Evolutionary conservation across 2,797 vertebrate genomes (phyloP), one percentile per base, ranked within the genome.

Genomic region (Crocidura indochinensis): DNA sequence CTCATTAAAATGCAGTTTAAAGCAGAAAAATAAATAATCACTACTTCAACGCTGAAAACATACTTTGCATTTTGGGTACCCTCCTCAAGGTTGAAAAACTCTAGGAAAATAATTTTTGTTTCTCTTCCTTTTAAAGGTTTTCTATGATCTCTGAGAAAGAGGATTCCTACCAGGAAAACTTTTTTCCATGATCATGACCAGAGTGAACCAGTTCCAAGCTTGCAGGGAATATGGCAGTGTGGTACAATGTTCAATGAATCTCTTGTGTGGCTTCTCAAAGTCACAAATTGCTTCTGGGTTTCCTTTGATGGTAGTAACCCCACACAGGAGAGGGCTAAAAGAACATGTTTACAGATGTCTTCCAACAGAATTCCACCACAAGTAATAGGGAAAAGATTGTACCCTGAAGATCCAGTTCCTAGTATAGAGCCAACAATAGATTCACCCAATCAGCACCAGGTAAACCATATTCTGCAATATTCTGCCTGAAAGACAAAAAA

Each of bases 1-100:
- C n/a, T 96, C 87, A 87, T 60, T 92, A 84, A 67, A 89, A 88
- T 80, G 87, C 20, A 96, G 69, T 88, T 88, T 53, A 60, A 78
- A 81, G 17, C 44, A 56, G 76, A 90, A 60, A 60, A 60, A 60
- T 20, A 82, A 29, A 90, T 15, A 91, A 95, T 62, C 27, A 10
- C 87, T 47, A 14, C 29, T 60, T 94, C 44, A 24, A 71, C 65
- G 8, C 9, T 38, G 44, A 93, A 10, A 38, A 27, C 78, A 73
- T 8, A 84, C 53, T 91, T 87, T 75, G 2, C 44, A 71, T 19
- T 87, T 89, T 75, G n/a, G 47, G 20, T 79, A 68, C 29, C 8
- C 19, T 94, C 88, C 46, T 47, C 26, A 87, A 92, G 69, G 2
- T 56, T 84, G 87, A 56, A 67, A 90, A 49, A 31, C 44, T 81